These are phyloP conservation scores for Diplodus sargus DNA, from an alignment of 2,797 vertebrate genomes.

Conservation along the genomic window DNA sequence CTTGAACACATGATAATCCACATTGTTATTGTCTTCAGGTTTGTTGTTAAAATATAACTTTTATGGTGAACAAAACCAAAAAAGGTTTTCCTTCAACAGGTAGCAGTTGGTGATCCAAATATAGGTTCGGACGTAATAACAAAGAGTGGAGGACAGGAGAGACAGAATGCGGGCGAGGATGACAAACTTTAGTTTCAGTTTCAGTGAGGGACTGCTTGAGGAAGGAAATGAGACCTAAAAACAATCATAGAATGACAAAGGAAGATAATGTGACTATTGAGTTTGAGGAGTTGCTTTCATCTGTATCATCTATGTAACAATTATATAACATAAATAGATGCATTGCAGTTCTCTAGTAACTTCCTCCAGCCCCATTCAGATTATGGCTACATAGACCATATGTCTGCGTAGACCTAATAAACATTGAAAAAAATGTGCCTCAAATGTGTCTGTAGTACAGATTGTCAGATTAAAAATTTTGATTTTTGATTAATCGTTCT, in stretches of 20 bases:
- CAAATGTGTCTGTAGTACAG: background rate
- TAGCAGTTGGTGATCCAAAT: background rate
- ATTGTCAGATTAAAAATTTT: background rate
- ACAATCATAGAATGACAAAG: background rate
- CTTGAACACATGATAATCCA: constrained; percentile 47
- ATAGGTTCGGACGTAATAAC: background rate
- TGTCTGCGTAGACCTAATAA: background rate
- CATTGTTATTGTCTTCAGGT: constrained; percentile 14
- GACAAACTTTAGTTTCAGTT: background rate
- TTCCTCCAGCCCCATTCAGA: no score
- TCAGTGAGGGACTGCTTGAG: background rate
- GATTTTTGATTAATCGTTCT: background rate
- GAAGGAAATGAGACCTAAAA: background rate
- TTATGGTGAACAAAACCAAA: constrained; percentile 1
- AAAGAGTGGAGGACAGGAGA: background rate
- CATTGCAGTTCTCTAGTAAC: background rate
- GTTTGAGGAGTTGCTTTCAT: background rate
- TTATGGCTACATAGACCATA: background rate
- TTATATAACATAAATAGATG: background rate
- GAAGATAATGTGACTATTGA: background rate
- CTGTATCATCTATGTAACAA: background rate
- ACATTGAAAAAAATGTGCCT: background rate
- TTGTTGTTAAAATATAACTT: constrained; percentile 26
- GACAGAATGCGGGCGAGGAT: background rate
- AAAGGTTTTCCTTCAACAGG: background rate